Conservation (phyloP, 2,888 invertebrate species). For the Drosophila picticornis region DNA sequence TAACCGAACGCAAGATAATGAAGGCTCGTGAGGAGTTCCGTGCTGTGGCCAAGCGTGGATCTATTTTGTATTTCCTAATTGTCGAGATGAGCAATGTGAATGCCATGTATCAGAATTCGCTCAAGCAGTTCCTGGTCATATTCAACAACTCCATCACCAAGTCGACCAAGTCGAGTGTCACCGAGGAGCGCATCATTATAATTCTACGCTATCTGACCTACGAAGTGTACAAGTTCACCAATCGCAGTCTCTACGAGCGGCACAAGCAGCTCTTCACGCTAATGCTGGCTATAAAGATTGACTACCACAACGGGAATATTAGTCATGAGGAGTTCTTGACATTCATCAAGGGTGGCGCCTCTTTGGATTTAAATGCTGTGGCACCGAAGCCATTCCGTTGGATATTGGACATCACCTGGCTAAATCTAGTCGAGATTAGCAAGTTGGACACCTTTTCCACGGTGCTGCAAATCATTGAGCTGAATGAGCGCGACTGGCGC, state of each 20-base stretch:
- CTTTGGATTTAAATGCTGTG: conserved; percentile 96
- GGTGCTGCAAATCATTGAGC: conserved; percentile 92
- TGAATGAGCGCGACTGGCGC: conserved; percentile 95
- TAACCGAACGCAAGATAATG: conserved; percentile 97
- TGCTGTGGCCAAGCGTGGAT: conserved; percentile 97
- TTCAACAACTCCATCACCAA: conserved; percentile 97
- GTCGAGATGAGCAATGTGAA: conserved; percentile 99
- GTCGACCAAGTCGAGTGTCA: conserved; percentile 93
- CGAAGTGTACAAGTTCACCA: conserved; percentile 96
- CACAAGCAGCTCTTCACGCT: conserved; percentile 97
- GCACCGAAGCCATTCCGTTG: conserved; percentile 96
- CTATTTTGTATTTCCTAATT: conserved; percentile 97
- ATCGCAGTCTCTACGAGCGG: conserved; percentile 95
- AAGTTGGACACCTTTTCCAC: conserved; percentile 92
- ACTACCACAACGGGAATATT: conserved; percentile 92
- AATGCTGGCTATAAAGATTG: conserved; percentile 98
- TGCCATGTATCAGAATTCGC: conserved; percentile 98
- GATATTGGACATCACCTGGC: conserved; percentile 98
- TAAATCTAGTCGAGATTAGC: conserved; percentile 97
- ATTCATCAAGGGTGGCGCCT: conserved; percentile 98
- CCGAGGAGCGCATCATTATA: conserved; percentile 94
- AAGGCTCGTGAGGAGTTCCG: conserved; percentile 97
- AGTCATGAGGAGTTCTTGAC: conserved; percentile 96
- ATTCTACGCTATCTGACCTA: conserved; percentile 95
- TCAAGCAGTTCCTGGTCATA: conserved; percentile 96